These are phyloP conservation scores for Dilophus febrilis DNA, from an alignment of 2,888 invertebrate species.

Conservation along the genomic window DNA sequence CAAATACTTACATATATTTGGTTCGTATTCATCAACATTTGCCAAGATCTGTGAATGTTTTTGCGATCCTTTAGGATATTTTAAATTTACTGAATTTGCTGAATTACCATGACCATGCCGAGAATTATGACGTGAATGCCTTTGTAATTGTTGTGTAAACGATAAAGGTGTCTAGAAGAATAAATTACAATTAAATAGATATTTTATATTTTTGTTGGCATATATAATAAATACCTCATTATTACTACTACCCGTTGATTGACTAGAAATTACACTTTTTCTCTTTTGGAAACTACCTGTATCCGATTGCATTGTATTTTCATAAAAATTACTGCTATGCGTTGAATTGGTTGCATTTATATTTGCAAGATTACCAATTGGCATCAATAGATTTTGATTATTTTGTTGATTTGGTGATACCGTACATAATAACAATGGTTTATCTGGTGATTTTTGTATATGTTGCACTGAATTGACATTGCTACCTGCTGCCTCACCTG, in stretches of 20 bases:
- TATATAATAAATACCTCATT: constrained; percentile 22
- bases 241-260: constrained; percentile 32
- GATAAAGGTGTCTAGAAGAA: constrained; percentile 46
- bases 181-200: neutral
- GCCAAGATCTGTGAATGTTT: constrained; percentile 29
- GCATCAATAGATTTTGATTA: constrained; percentile 12
- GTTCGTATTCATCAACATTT: constrained; percentile 29
- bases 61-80: constrained; percentile 18
- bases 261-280: constrained; percentile 32
- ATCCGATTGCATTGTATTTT: constrained; percentile 32
- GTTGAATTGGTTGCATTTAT: constrained; percentile 30
- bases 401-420: too few species aligned
- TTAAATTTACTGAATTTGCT: constrained; percentile 22
- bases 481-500: too few species aligned
- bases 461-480: too few species aligned
- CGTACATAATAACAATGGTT: constrained; percentile 14
- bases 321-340: constrained; percentile 31
- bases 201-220: neutral
- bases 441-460: constrained; percentile 27
- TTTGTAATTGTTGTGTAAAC: constrained; percentile 84
- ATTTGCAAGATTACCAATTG: constrained; percentile 18
- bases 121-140: constrained; percentile 31
- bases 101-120: constrained; percentile 1
- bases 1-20: constrained; percentile 19
- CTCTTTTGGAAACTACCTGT: constrained; percentile 30